Base-by-base conservation (phyloP, 2,888 invertebrate genomes). In the Scrobipalpa costella region DNA sequence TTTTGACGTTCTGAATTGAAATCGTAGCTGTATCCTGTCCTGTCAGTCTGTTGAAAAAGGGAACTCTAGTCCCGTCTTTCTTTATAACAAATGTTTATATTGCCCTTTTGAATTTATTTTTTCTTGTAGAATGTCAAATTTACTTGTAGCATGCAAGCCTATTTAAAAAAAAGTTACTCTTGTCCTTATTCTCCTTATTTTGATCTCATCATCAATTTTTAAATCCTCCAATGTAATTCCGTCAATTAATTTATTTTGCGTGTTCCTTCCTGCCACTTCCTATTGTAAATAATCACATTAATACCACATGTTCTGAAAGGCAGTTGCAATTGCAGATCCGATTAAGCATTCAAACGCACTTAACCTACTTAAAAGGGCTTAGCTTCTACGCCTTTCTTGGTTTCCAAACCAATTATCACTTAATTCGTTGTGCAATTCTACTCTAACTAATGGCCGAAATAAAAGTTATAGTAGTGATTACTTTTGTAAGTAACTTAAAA, bases 281-380 rank as follows among this genome's bases (percentile, higher is more conserved):
- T 19, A 21, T 55, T 27, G n/a, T 55, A 13, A 15, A n/a, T 27
- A 50, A 21, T 13, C 50, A 13, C 9, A 13, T 13, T 55, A 33
- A 34, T 33, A n/a, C 27, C n/a, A 52, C 13, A 52, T 27, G 21
- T 21, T 52, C 13, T 11, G n/a, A 55, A 38, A 13, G 27, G 21
- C n/a, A 55, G 33, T 47, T 57, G 62, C 68, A 66, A 72, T 71
- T 71, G 71, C 68, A 72, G 69, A 79, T 77, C 75, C 75, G 77
- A 81, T 82, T 79, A 81, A 73, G 71, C 69, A 76, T 76, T 61
- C 72, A 76, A 75, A 70, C 72, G 75, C 72, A 76, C 76, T 83
- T 83, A 86, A 81, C 85, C 84, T 76, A 84, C 77, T 80, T 84
- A 75, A 44, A 64, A 72, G 67, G 70, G 70, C 73, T 73, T 36